Conservation (phyloP, 2,888 invertebrate genomes). For the Malthinus flaveolus region DNA sequence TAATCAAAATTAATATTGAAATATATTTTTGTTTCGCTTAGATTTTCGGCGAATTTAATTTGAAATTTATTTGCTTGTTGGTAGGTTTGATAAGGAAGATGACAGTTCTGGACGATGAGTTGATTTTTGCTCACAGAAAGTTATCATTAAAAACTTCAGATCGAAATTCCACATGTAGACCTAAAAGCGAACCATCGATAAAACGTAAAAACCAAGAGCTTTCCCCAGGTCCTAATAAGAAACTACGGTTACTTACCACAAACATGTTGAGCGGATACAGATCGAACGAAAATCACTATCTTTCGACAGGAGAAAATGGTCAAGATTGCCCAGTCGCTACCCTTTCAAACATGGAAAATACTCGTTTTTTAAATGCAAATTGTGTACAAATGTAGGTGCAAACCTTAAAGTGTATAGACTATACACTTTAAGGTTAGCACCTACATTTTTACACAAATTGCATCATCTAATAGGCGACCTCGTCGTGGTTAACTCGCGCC, state of each 20-base stretch:
- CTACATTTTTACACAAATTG: conserved; percentile 85
- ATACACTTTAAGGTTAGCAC: conserved; percentile 89
- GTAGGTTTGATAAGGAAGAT: conserved; percentile 52
- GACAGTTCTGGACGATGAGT: conserved; percentile 51
- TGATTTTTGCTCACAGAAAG: conserved; percentile 42
- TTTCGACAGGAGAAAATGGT: conserved; percentile 34
- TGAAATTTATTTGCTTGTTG: too few species aligned
- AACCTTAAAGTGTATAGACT: too few species aligned
- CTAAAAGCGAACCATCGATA: too few species aligned
- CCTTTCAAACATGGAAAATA: conserved; percentile 86
- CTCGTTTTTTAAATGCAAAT: too few species aligned
- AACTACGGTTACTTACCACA: too few species aligned
- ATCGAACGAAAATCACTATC: conserved; percentile 37
- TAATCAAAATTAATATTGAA: not conserved
- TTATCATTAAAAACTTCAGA: too few species aligned
- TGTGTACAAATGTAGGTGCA: too few species aligned
- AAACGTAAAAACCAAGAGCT: too few species aligned
- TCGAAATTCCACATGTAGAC: too few species aligned
- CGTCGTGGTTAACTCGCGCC: conserved; percentile 65
- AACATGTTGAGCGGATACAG: conserved; percentile 55
- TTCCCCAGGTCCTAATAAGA: conserved; percentile 34
- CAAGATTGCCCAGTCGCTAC: conserved; percentile 68
- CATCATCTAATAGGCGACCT: conserved; percentile 85
- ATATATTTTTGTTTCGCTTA: too few species aligned
- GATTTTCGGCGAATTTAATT: too few species aligned